Conservation (phyloP, 1,140 invertebrate genomes). For the Colletes gigas region DNA sequence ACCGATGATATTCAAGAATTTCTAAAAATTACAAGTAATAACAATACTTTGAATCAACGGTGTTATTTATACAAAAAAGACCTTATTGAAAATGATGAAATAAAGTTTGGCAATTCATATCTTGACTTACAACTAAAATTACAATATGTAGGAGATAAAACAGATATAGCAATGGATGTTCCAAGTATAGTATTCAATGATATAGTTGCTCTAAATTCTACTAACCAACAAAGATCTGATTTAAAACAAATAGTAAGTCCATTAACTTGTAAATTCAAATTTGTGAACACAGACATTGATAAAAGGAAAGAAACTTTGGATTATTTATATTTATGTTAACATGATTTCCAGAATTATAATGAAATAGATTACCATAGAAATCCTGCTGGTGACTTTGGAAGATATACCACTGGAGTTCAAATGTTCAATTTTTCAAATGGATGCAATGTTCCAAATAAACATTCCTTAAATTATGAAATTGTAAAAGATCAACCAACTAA, state of each 20-base stretch:
- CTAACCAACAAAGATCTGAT: slow-evolving; percentile 39
- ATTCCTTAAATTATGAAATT: slow-evolving; percentile 30
- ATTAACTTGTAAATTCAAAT: not conserved
- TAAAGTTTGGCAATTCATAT: slow-evolving; percentile 55
- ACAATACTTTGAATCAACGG: slow-evolving; percentile 66
- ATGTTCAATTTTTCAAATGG: slow-evolving; percentile 9
- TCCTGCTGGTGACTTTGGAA: slow-evolving; percentile 67
- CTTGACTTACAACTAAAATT: slow-evolving; percentile 68
- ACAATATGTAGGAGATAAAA: slow-evolving; percentile 65
- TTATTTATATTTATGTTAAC: slow-evolving; percentile 4
- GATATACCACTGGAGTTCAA: slow-evolving; percentile 15
- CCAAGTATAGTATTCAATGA: slow-evolving; percentile 28
- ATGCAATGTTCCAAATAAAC: slow-evolving; percentile 46
- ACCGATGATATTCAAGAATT: slow-evolving; percentile 65
- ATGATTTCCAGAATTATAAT: slow-evolving; percentile 52
- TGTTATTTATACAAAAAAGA: slow-evolving; percentile 69
- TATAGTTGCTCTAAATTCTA: slow-evolving; percentile 3
- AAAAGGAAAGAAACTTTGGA: not conserved
- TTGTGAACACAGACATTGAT: not conserved
- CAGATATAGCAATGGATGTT: slow-evolving; percentile 41
- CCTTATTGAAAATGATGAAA: slow-evolving; percentile 42
- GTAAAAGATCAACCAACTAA: slow-evolving; percentile 34
- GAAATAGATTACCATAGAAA: slow-evolving; percentile 68
- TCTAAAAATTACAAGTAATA: slow-evolving; percentile 60
- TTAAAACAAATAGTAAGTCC: slow-evolving; percentile 35